phyloP scores from a whole-genome alignment of 2,888 invertebrate genomes.

The Eupithecia insigniata region DNA sequence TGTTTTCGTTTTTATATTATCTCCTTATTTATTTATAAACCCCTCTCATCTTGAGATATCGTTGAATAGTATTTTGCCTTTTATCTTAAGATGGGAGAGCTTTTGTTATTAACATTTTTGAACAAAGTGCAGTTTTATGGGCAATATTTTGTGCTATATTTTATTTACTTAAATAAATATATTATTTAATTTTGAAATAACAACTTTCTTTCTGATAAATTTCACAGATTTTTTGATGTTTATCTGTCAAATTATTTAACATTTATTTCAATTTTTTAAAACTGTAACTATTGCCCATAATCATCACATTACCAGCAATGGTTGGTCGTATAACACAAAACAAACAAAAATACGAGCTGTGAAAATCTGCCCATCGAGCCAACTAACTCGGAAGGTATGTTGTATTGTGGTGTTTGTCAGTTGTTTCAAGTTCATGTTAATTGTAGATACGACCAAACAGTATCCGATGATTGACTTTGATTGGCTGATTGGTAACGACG shows the following conservation, averaged over 20 bases:
- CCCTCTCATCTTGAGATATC: background rate
- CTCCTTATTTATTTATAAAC: background rate
- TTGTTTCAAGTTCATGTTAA: slow-evolving; percentile 78
- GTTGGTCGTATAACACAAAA: slow-evolving; percentile 25
- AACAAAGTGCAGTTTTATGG: slow-evolving; percentile 14
- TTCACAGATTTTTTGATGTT: background rate
- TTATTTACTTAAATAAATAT: background rate
- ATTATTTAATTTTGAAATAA: background rate
- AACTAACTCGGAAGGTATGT: slow-evolving; percentile 27
- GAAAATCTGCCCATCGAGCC: slow-evolving; percentile 30
- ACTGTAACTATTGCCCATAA: slow-evolving; percentile 20
- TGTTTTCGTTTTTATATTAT: background rate
- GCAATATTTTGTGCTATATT: slow-evolving; percentile 12
- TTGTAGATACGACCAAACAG: slow-evolving; percentile 84
- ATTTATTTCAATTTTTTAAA: background rate
- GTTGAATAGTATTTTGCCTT: background rate
- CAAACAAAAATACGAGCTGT: slow-evolving; percentile 32
- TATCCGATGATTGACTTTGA: slow-evolving; percentile 84
- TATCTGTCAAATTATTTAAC: background rate
- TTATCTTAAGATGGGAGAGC: background rate
- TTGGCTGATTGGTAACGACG: slow-evolving; percentile 82
- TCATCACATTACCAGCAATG: slow-evolving; percentile 23
- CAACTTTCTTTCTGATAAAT: background rate
- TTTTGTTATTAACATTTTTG: background rate
- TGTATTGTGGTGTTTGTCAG: slow-evolving; percentile 42